Conservation (phyloP, 2,797 vertebrate genomes). For the Trachops cirrhosus region DNA sequence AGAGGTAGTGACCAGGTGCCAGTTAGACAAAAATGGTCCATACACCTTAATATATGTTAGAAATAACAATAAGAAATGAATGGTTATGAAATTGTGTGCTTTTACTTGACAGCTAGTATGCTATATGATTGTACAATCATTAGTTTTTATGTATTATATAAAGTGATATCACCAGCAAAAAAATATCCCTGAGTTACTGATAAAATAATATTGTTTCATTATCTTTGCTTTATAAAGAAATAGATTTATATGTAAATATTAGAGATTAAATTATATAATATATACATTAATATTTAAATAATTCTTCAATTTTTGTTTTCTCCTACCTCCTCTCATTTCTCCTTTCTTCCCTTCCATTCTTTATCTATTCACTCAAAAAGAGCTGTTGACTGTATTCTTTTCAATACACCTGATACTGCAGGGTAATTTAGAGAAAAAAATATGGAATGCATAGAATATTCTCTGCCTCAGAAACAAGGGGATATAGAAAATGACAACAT, state of each 20-base stretch:
- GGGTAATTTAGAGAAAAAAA: not conserved
- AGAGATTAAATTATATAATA: not conserved
- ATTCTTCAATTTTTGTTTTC: not conserved
- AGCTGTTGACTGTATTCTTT: not conserved
- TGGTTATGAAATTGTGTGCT: not conserved
- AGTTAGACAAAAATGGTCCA: not conserved
- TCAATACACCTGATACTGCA: not conserved
- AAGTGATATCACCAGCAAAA: not conserved
- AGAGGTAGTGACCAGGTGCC: not conserved
- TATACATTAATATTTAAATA: not conserved
- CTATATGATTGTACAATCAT: no score
- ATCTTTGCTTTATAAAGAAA: not conserved
- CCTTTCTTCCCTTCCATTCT: not conserved
- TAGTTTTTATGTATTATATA: not conserved
- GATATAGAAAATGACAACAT: not conserved
- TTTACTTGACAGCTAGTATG: not conserved
- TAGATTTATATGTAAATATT: not conserved
- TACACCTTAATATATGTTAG: not conserved
- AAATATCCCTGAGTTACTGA: not conserved
- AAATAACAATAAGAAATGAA: not conserved
- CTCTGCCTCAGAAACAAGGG: not conserved
- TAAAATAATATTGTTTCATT: not conserved
- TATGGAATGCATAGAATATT: not conserved
- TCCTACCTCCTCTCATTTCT: not conserved
- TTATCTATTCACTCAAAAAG: not conserved